Base-by-base conservation (phyloP, 1,140 invertebrate species). In the Oncopeltus fasciatus region DNA sequence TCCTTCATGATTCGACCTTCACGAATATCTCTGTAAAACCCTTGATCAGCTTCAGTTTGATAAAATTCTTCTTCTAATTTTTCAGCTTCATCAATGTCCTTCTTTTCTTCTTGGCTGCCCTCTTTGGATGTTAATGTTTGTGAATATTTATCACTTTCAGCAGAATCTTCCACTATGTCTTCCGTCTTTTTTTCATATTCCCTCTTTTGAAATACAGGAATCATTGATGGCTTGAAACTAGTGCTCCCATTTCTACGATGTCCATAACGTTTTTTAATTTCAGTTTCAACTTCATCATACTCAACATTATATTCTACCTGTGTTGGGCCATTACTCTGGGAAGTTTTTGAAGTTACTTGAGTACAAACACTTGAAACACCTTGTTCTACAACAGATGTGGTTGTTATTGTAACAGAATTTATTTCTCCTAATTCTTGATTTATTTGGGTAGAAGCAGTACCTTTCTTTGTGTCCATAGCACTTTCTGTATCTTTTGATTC, bases 171-270 rank as follows among this genome's bases (percentile, higher is more conserved):
- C 26, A 33, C n/a, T 31, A 62, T 64, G n/a, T 57, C 60, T 28
- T 64, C 61, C 11, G 31, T 18, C 28, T 63, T 65, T 38, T 59
- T 65, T 64, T 62, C 51, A 20, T 56, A 31, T 8, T 65, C 43
- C 31, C 62, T 62, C 2, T 53, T 61, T 38, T 60, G 57, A 33
- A 69, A 58, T 2, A 69, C 57, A 47, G 63, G 71, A 29, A 69
- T 69, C 62, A 72, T 72, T 11, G 68, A 69, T 43, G 62, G 70
- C 29, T 67, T 68, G 56, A 73, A 73, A 56, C 72, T 71, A 43
- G 75, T 78, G 66, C 79, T 82, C 64, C 80, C 80, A 49, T 74
- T 76, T 44, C 78, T 72, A 63, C 77, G 75, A 63, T 81, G 80
- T 3, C 79, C 77, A 46, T 63, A 51, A 12, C 74, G 71, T 67